Percentiles rank a stretch among this genome's conserved stretches.
phyloP scores from a whole-genome alignment of 2,797 vertebrate genomes.

The Prionace glauca region DNA sequence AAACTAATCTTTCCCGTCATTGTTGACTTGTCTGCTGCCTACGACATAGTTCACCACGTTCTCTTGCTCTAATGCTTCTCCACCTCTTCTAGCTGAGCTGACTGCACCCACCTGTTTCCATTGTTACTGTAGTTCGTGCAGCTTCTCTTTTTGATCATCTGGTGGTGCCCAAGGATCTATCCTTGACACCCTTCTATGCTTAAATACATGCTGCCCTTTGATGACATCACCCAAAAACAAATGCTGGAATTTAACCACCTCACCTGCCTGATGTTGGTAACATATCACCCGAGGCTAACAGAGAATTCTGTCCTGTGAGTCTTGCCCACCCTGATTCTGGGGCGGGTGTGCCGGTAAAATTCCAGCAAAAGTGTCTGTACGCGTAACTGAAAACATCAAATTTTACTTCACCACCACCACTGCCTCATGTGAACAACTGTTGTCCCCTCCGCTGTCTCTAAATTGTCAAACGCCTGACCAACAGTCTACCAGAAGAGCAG shows the following conservation, averaged over 20 bases:
- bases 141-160: neutral
- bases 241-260: too few relatives aligned
- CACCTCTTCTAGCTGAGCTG: neutral
- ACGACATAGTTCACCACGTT: neutral
- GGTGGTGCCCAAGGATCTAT: neutral
- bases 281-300: too few relatives aligned
- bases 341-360: too few relatives aligned
- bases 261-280: too few relatives aligned
- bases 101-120: neutral
- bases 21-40: neutral
- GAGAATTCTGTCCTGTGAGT: too few relatives aligned
- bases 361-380: too few relatives aligned
- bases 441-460: too few relatives aligned
- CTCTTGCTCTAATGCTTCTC: neutral
- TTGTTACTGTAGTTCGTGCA: neutral
- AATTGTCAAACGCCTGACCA: too few relatives aligned
- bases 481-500: too few relatives aligned
- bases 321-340: too few relatives aligned
- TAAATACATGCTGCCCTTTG: neutral
- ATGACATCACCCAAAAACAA: neutral
- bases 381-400: neutral
- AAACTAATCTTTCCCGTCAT: neutral
- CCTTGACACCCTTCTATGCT: neutral
- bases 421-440: neutral
- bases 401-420: neutral